Evolutionary conservation across 2,113 vertebrate genomes (phyloP).

Genomic region (Istiophorus platypterus): DNA sequence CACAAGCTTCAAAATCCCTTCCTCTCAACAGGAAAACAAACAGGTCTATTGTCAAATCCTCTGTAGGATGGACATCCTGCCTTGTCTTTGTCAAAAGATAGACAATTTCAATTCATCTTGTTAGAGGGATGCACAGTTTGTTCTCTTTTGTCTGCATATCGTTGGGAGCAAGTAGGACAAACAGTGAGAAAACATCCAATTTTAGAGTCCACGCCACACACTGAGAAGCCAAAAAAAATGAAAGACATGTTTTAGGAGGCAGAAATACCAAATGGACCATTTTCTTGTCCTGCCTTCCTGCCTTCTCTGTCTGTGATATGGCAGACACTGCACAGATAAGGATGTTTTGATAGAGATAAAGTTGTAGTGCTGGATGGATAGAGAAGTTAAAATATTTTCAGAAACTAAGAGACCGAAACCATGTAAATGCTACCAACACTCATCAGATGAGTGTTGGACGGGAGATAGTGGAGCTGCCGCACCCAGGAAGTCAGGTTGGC

Average conservation of each 20-base stretch:
- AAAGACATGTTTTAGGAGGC: constrained; percentile 1
- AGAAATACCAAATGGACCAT: constrained; percentile 12
- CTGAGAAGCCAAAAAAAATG: constrained; percentile 7
- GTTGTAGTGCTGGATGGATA: not conserved
- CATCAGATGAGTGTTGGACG: constrained; percentile 26
- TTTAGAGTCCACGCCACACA: constrained; percentile 41
- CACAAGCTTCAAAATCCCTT: constrained; percentile 41
- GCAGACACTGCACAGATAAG: not conserved
- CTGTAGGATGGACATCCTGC: constrained; percentile 61
- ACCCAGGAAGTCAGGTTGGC: constrained; percentile 41
- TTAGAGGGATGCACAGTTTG: constrained; percentile 13
- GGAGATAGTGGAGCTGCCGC: constrained; percentile 3
- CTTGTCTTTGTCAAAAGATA: constrained; percentile 50
- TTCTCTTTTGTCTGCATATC: constrained; percentile 41
- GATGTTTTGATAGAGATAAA: not conserved
- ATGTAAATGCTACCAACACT: constrained; percentile 13
- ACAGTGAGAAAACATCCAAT: constrained; percentile 50
- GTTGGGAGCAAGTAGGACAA: constrained; percentile 48
- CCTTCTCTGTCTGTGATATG: not conserved
- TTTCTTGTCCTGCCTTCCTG: not conserved
- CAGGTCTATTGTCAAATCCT: constrained; percentile 43
- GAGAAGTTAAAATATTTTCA: constrained; percentile 17
- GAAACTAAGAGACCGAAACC: constrained; percentile 32
- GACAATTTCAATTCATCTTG: constrained; percentile 13
- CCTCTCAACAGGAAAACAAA: constrained; percentile 52